These are phyloP conservation scores for Luperina nickerlii DNA, from an alignment of 2,888 invertebrate genomes.

Conservation along the genomic window DNA sequence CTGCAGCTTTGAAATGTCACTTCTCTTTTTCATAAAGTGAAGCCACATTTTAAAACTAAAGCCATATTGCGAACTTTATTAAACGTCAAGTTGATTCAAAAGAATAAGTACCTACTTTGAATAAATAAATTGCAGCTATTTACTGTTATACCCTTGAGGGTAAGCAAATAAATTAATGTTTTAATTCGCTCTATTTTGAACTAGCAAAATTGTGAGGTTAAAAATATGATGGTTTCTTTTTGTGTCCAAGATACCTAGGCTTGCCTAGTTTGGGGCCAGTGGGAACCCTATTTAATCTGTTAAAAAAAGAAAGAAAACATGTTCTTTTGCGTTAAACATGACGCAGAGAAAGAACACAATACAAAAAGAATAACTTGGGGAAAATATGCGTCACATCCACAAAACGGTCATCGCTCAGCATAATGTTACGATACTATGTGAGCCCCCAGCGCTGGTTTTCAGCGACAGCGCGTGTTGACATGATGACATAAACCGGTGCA, in stretches of 20 bases:
- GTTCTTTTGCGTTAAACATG: too few species aligned
- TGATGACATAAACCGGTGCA: too few species aligned
- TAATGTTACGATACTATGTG: too few species aligned
- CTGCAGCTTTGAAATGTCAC: conserved; percentile 7
- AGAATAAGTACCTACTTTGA: conserved; percentile 42
- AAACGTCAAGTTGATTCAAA: conserved; percentile 49
- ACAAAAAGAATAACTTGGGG: too few species aligned
- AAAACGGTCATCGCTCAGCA: too few species aligned
- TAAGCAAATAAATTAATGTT: background rate
- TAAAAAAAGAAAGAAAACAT: too few species aligned
- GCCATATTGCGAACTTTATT: conserved; percentile 28
- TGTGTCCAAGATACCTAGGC: background rate
- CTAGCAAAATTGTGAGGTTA: background rate
- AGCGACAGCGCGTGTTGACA: too few species aligned
- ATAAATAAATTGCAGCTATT: conserved; percentile 28
- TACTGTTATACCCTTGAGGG: background rate
- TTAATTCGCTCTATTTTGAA: background rate
- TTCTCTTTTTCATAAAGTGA: conserved; percentile 8
- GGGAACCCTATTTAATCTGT: background rate
- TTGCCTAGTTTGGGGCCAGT: background rate
- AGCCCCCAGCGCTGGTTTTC: too few species aligned
- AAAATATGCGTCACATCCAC: too few species aligned
- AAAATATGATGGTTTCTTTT: background rate
- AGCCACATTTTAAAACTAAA: conserved; percentile 15
- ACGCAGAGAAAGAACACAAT: too few species aligned